Evolutionary conservation across 2,113 vertebrate species (phyloP).

Genomic region (Bos javanicus): DNA sequence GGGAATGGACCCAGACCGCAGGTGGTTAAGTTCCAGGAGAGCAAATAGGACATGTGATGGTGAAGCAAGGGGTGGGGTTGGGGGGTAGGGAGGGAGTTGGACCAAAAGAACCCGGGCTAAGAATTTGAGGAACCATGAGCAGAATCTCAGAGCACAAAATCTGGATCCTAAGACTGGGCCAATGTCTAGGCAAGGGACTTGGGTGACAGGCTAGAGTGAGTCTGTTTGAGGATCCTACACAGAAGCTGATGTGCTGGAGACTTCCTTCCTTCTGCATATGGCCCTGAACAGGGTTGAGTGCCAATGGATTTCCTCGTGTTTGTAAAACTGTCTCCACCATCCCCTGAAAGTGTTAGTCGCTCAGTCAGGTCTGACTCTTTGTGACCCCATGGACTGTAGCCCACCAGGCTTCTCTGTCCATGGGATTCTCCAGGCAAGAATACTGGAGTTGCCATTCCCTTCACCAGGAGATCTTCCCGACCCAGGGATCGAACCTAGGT

Average conservation of each 20-base stretch:
- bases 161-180: neutral
- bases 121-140: neutral
- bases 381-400: neutral
- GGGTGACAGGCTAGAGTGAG: neutral
- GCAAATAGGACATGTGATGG: neutral
- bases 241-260: neutral
- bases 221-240: neutral
- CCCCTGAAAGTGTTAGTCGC: neutral
- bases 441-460: neutral
- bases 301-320: neutral
- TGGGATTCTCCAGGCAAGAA: neutral
- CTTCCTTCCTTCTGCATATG: neutral
- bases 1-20: neutral
- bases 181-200: neutral
- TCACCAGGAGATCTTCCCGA: neutral
- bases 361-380: neutral
- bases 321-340: neutral
- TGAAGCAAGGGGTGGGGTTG: neutral
- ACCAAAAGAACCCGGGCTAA: neutral
- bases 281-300: neutral
- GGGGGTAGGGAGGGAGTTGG: neutral
- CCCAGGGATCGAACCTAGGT: neutral
- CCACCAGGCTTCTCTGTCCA: neutral
- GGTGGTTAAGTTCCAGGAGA: neutral
- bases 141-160: neutral